A percentile compares a stretch with the other conserved stretches of the same genome.
Evolutionary conservation across 2,113 vertebrate genomes (phyloP).

Genomic region (Daubentonia madagascariensis): DNA sequence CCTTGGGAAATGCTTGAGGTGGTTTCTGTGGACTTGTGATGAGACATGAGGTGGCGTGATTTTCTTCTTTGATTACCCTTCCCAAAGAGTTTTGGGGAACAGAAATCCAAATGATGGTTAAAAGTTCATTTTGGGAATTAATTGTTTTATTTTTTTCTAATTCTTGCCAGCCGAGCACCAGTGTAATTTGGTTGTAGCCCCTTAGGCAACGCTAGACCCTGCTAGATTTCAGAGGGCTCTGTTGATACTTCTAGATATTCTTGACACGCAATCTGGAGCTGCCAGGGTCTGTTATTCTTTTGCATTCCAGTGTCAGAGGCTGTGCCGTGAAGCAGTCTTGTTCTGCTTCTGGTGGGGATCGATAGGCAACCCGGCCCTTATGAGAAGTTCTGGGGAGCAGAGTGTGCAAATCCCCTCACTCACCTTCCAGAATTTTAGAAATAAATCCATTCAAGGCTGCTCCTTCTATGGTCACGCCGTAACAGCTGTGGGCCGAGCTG

Average conservation of each 20-base stretch:
- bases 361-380: constrained; percentile 49
- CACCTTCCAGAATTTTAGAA: constrained; percentile 52
- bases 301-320: too few relatives aligned
- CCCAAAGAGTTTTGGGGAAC: not conserved
- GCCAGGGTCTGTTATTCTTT: constrained; percentile 15
- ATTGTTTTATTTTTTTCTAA: not conserved
- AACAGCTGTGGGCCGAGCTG: constrained; percentile 58
- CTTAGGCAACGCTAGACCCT: constrained; percentile 1
- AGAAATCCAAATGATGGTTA: constrained; percentile 38
- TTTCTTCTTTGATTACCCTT: not conserved
- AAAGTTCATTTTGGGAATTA: constrained; percentile 47
- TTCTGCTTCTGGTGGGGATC: not conserved
- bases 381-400: constrained; percentile 61
- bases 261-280: constrained; percentile 65
- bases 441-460: constrained; percentile 56
- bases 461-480: not conserved
- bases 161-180: not conserved
- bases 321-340: not conserved
- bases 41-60: not conserved
- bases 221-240: constrained; percentile 62
- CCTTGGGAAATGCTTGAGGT: not conserved
- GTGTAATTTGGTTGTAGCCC: constrained; percentile 23
- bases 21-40: not conserved
- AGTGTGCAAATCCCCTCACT: constrained; percentile 46
- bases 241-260: constrained; percentile 71